Evolutionary conservation across 2,797 vertebrate species (phyloP).

Genomic region (Cercopithecus hamlyni): DNA sequence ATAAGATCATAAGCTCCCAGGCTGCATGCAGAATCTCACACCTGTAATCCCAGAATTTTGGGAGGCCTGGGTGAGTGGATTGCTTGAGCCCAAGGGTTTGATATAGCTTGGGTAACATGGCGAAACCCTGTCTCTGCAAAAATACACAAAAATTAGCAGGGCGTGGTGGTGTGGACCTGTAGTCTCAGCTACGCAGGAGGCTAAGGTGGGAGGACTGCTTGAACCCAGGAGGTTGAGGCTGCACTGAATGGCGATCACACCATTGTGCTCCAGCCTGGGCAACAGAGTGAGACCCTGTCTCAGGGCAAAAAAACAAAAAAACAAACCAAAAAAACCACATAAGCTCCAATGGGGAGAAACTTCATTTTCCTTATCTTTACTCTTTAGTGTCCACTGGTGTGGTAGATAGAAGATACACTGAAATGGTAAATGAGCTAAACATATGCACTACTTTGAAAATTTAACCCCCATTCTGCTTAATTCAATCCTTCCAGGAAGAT

Average conservation of each 20-base stretch:
- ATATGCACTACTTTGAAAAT: neutral
- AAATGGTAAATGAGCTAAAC: neutral
- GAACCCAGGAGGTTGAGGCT: neutral
- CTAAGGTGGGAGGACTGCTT: neutral
- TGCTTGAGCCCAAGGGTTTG: neutral
- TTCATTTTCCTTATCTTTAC: neutral
- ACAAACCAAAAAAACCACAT: neutral
- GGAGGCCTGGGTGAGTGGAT: neutral
- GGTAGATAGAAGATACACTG: neutral
- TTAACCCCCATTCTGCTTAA: neutral
- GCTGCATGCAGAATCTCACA: neutral
- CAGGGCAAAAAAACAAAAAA: neutral
- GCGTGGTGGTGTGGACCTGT: neutral
- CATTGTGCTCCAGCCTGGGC: neutral
- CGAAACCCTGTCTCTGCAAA: neutral
- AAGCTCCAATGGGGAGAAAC: neutral
- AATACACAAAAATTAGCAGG: neutral
- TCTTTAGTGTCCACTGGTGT: neutral
- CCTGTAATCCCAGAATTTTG: neutral
- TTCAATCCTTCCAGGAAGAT: neutral
- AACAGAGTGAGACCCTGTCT: neutral
- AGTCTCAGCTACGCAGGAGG: neutral
- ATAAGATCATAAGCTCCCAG: neutral
- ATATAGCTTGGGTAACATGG: neutral
- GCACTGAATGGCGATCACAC: neutral